phyloP scores from a whole-genome alignment of 2,797 vertebrate genomes.

The Chaunax sp. region DNA sequence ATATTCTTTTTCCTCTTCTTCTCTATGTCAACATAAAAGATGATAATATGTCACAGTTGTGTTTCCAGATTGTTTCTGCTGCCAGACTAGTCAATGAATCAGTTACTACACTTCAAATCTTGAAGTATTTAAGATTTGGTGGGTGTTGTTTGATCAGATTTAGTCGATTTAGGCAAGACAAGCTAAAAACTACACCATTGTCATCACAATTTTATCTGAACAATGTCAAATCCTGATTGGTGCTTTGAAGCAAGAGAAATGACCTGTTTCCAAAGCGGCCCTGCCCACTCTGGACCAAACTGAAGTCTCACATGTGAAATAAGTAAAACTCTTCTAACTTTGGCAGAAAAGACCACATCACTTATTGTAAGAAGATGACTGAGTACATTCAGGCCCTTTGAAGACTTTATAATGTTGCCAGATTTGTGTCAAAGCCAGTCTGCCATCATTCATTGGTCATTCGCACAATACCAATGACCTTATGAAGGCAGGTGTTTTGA shows the following conservation, averaged over 20 bases:
- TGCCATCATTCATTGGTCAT: not conserved
- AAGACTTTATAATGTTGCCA: not conserved
- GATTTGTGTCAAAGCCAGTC: not conserved
- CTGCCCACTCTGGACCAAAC: not conserved
- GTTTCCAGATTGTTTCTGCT: no score
- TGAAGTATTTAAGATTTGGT: no score
- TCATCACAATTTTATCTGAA: not conserved
- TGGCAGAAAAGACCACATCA: not conserved
- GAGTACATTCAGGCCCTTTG: not conserved
- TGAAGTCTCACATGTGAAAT: not conserved
- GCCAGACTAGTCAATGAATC: not conserved
- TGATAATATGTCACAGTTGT: no score
- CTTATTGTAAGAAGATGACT: not conserved
- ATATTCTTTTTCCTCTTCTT: no score
- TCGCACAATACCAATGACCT: not conserved
- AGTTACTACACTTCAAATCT: no score
- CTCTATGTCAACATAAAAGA: not conserved
- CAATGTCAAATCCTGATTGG: not conserved
- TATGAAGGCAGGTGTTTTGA: constrained; percentile 10
- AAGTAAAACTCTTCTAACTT: not conserved
- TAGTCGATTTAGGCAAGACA: no score
- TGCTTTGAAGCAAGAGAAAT: not conserved
- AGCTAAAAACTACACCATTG: no score
- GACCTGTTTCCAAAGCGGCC: not conserved
- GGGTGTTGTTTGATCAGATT: no score